These are phyloP conservation scores for Steromphala cineraria DNA, from an alignment of 2,888 invertebrate genomes.

Conservation along the genomic window DNA sequence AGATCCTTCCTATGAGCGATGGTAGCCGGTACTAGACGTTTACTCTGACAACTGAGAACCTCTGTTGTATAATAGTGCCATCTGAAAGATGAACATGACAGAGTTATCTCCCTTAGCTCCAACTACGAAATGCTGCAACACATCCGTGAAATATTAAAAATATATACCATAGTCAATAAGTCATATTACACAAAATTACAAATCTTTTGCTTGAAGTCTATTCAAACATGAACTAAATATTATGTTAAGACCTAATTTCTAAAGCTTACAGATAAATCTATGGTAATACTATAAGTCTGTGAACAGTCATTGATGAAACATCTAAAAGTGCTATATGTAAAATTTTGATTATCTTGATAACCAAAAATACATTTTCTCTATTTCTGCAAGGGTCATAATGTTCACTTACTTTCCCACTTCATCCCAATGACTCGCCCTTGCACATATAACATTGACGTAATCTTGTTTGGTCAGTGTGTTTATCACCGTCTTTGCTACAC, in stretches of 20 bases:
- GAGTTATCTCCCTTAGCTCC: neutral
- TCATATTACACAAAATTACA: too few relatives aligned
- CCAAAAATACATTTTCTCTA: neutral
- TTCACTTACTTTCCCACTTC: slow-evolving; percentile 75
- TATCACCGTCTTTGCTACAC: slow-evolving; percentile 75
- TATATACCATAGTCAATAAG: too few relatives aligned
- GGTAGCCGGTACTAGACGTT: slow-evolving; percentile 74
- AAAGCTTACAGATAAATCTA: too few relatives aligned
- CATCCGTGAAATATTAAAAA: too few relatives aligned
- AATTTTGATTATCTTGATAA: neutral
- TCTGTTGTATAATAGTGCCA: slow-evolving; percentile 73
- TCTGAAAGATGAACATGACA: slow-evolving; percentile 41
- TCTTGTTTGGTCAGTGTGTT: slow-evolving; percentile 75
- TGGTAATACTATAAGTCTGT: too few relatives aligned
- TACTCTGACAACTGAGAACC: slow-evolving; percentile 74
- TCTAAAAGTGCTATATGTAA: neutral
- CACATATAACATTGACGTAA: slow-evolving; percentile 76
- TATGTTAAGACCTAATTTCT: too few relatives aligned
- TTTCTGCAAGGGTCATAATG: neutral
- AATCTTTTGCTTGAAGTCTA: too few relatives aligned
- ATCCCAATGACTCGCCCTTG: slow-evolving; percentile 75
- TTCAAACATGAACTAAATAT: too few relatives aligned
- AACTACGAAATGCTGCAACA: neutral
- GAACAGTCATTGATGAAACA: neutral
- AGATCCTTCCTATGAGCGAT: slow-evolving; percentile 75